phyloP scores from a whole-genome alignment of 2,797 vertebrate genomes.

The Semotilus atromaculatus region DNA sequence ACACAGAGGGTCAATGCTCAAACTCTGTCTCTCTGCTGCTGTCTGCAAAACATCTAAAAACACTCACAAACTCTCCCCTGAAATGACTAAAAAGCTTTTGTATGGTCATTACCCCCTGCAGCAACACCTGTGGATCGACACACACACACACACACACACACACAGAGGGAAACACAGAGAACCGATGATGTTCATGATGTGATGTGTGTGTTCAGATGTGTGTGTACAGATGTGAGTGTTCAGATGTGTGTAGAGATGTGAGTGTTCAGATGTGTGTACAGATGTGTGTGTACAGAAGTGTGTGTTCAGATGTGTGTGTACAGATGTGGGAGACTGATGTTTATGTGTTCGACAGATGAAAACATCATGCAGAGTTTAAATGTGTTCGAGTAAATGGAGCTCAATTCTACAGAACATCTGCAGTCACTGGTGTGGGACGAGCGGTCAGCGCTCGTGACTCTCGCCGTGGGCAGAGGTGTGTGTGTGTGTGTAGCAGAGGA shows the following conservation, averaged over 20 bases:
- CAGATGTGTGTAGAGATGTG: too few species aligned
- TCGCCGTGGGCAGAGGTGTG: neutral
- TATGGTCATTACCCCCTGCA: constrained; percentile 4
- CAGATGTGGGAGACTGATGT: too few species aligned
- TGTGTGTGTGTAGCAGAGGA: neutral
- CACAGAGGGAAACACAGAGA: neutral
- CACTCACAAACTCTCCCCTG: neutral
- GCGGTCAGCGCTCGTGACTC: neutral
- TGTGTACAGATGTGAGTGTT: too few species aligned
- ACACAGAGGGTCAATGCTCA: neutral
- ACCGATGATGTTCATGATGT: neutral
- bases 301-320: too few species aligned
- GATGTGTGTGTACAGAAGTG: too few species aligned
- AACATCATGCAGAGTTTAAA: neutral
- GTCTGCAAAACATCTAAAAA: neutral
- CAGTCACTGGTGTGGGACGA: neutral
- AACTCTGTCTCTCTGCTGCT: neutral
- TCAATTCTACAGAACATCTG: neutral
- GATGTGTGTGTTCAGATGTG: too few species aligned
- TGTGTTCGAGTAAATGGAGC: neutral
- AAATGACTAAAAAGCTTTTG: constrained; percentile 3
- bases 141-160: too few species aligned
- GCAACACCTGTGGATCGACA: neutral
- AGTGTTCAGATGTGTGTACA: too few species aligned
- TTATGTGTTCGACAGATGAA: neutral